These are phyloP conservation scores for Umimayanthus chanpuru DNA, from an alignment of 92 coral and sea anemone genomes.

Conservation along the genomic window DNA sequence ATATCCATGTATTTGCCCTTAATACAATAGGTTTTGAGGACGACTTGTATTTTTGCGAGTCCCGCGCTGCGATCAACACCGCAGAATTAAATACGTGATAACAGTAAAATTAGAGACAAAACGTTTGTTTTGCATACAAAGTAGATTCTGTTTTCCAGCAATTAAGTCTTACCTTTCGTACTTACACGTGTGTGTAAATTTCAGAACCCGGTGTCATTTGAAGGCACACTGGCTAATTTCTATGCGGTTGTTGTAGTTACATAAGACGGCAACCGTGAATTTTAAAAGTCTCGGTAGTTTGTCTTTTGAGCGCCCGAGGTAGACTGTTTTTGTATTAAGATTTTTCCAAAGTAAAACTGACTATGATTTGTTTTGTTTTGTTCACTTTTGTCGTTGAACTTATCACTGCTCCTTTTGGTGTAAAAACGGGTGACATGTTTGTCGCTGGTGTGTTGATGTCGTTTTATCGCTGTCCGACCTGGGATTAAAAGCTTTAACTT, in stretches of 20 bases:
- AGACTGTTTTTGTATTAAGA: neutral
- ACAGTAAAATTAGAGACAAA: neutral
- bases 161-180: conserved; percentile 1
- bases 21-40: neutral
- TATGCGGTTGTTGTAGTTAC: no score
- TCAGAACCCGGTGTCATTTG: no score
- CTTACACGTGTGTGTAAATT: neutral
- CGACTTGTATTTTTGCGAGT: neutral
- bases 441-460: neutral
- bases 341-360: neutral
- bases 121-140: neutral
- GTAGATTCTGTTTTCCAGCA: neutral
- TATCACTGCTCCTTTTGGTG: neutral
- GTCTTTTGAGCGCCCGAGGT: neutral
- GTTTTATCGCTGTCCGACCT: neutral
- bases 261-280: neutral
- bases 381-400: neutral
- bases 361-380: neutral
- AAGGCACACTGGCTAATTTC: neutral
- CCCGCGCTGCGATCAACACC: no score
- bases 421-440: neutral
- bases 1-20: neutral
- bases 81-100: no score
- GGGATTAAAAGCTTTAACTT: neutral
- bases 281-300: neutral